Base-by-base conservation (phyloP, 1,140 invertebrate genomes). In the Drosophila punjabiensis region DNA sequence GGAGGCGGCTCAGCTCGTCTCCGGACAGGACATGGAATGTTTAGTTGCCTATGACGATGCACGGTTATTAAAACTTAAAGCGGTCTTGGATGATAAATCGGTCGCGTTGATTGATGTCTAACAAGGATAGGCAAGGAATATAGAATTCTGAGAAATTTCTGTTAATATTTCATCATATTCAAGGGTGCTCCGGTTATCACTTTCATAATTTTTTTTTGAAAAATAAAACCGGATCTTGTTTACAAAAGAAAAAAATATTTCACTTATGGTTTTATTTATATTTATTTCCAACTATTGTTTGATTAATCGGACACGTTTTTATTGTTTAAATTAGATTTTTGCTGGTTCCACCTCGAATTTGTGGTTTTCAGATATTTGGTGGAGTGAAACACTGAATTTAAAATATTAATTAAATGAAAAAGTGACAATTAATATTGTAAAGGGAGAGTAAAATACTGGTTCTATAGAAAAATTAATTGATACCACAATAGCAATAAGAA, bases 31-130 rank as follows among this genome's bases (percentile, higher is more conserved):
- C 52, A 43, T 55, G 48, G 68, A 61, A 32, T 62, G 61, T 30
- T 48, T 45, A 55, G 62, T 61, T 77, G 73, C 69, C 60, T 59
- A 28, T 39, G 66, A 75, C 78, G 75, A 79, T 79, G 76, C 61
- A 37, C 50, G 35, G 18, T 78, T 79, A 88, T 89, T 80, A 88
- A 78, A 88, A 81, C 67, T 63, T 87, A 52, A 87, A 79, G 79
- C 76, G 48, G 53, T 87, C 47, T 30, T 3, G 52, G 37, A 65
- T 88, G 71, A 83, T 84, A 43, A 78, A 88, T 89, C 62, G 70
- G 50, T 28, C 3, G 10, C 30, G 24, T 66, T 79, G 79, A 86
- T 82, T 76, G 83, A 88, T 67, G 69, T 50, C 33, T 39, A 39
- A 4, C 30, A 60, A 39, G 35, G 11, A 50, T 39, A 35, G 8